A percentile compares a stretch with the other conserved stretches of the same genome.
These are phyloP conservation scores for Galerucella pusilla DNA, from an alignment of 2,888 invertebrate species.

Conservation along the genomic window DNA sequence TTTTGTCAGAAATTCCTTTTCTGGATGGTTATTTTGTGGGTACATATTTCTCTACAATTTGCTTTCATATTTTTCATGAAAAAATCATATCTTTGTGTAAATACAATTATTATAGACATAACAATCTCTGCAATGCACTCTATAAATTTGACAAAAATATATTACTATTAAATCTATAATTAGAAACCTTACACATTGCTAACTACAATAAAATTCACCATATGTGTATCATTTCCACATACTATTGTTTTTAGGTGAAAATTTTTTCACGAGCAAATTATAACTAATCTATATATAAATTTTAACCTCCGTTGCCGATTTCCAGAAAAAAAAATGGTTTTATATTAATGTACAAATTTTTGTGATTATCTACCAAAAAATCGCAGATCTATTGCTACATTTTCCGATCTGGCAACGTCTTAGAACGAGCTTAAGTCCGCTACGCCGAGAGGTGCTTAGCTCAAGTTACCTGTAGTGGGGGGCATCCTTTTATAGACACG, in stretches of 20 bases:
- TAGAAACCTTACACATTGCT: not conserved
- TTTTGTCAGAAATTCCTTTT: no score
- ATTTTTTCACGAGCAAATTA: no score
- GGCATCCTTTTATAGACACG: conserved; percentile 66
- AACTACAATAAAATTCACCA: not conserved
- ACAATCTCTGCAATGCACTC: no score
- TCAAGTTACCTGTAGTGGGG: conserved; percentile 65
- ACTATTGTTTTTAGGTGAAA: not conserved
- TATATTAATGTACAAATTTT: not conserved
- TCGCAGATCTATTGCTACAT: not conserved
- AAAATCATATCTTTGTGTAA: no score
- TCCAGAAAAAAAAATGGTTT: not conserved
- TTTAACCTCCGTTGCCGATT: not conserved
- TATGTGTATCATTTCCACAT: not conserved
- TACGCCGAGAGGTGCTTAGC: conserved; percentile 55
- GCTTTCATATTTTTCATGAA: no score
- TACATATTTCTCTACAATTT: no score
- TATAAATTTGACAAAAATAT: not conserved
- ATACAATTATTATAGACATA: no score
- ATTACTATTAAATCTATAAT: not conserved
- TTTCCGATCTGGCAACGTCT: not conserved
- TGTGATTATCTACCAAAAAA: not conserved
- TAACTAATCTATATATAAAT: not conserved
- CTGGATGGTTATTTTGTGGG: no score
- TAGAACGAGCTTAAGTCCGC: conserved; percentile 19